phyloP scores from a whole-genome alignment of 35 echinoderm and acorn worm species.

The Antedon bifida region DNA sequence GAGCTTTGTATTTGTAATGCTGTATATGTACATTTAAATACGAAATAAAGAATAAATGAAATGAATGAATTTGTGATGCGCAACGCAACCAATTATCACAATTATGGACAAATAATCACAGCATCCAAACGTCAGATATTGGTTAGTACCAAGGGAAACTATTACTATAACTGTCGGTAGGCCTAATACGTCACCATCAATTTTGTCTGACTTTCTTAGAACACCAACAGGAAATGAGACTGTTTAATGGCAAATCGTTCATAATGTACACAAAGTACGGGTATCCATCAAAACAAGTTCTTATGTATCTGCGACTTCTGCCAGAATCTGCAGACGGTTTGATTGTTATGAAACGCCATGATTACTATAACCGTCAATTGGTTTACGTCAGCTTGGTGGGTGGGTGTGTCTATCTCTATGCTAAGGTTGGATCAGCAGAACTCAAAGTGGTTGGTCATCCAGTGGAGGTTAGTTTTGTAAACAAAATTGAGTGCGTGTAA shows the following conservation, averaged over 20 bases:
- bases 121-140: too few relatives aligned
- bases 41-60: too few relatives aligned
- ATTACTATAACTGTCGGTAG: too few relatives aligned
- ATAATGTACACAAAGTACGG: constrained; percentile 47
- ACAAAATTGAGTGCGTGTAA: too few relatives aligned
- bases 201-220: constrained; percentile 13
- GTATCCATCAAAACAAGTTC: constrained; percentile 38
- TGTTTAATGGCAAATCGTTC: constrained; percentile 48
- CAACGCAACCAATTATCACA: too few relatives aligned
- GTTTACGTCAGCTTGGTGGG: constrained; percentile 15
- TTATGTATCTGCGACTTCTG: constrained; percentile 53
- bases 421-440: constrained; percentile 17
- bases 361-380: constrained; percentile 9
- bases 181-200: too few relatives aligned
- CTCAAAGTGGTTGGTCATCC: constrained; percentile 16
- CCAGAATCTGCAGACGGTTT: constrained; percentile 22
- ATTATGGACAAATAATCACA: too few relatives aligned
- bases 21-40: too few relatives aligned
- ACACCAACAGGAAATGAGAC: constrained; percentile 1
- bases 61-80: too few relatives aligned
- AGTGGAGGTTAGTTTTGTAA: constrained; percentile 20
- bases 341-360: constrained; percentile 36
- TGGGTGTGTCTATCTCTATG: constrained; percentile 33
- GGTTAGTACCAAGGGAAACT: too few relatives aligned
- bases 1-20: too few relatives aligned